These are phyloP conservation scores for Caenorhabditis sp. DNA, from an alignment of 2,888 invertebrate genomes.

Conservation along the genomic window DNA sequence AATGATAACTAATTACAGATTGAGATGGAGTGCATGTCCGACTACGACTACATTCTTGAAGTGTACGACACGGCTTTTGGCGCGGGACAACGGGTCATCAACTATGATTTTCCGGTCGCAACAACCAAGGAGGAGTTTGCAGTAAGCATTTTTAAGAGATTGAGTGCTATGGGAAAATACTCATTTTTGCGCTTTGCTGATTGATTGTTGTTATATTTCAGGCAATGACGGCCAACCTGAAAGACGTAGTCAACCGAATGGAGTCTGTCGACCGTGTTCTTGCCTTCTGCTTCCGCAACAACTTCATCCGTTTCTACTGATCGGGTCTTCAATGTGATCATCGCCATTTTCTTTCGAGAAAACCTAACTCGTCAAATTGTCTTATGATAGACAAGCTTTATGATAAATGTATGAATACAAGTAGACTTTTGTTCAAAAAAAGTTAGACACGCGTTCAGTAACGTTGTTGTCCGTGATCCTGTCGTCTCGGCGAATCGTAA, in stretches of 20 bases:
- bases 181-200: no score
- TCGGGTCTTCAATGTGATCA: no score
- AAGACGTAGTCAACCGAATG: neutral
- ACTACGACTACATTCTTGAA: conserved; percentile 32
- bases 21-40: conserved; percentile 39
- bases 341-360: no score
- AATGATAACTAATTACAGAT: conserved; percentile 1
- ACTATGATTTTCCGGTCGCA: conserved; percentile 14
- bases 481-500: conserved; percentile 39
- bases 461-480: conserved; percentile 18
- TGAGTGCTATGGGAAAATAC: no score
- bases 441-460: neutral
- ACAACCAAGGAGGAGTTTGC: conserved; percentile 40
- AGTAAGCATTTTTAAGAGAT: conserved; percentile 14
- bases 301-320: conserved; percentile 18
- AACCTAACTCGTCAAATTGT: no score
- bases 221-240: conserved; percentile 7
- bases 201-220: conserved; percentile 2
- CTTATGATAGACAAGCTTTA: neutral
- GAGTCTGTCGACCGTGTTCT: conserved; percentile 35
- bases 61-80: conserved; percentile 15
- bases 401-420: neutral
- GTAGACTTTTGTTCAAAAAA: neutral
- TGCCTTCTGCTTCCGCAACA: conserved; percentile 12
- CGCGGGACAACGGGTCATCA: conserved; percentile 9